Percentiles rank a stretch among this genome's conserved stretches.
Evolutionary conservation across 2,888 invertebrate species (phyloP).

Genomic region (Cosmorhoe ocellata): DNA sequence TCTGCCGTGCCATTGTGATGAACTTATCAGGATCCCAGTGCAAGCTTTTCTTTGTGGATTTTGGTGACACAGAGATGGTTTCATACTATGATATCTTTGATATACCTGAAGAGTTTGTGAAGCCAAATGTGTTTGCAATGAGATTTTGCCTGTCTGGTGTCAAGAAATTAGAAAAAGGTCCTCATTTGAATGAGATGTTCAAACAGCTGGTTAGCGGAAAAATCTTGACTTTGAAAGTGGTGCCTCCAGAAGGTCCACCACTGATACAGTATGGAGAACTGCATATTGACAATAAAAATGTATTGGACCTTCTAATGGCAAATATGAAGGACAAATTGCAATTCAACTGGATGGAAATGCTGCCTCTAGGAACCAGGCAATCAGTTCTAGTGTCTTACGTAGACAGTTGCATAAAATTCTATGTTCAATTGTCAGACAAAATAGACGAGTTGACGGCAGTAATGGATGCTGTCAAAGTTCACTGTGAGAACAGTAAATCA

Average conservation of each 20-base stretch:
- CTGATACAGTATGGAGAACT: constrained; percentile 89
- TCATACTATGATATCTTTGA: constrained; percentile 87
- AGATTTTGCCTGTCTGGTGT: constrained; percentile 88
- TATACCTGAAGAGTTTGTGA: constrained; percentile 87
- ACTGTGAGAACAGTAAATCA: constrained; percentile 78
- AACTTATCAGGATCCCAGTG: constrained; percentile 87
- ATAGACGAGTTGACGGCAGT: constrained; percentile 83
- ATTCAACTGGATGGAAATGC: constrained; percentile 65
- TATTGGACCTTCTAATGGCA: constrained; percentile 80
- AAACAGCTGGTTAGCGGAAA: constrained; percentile 85
- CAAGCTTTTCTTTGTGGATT: constrained; percentile 91
- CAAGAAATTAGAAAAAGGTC: constrained; percentile 83
- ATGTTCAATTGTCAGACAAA: constrained; percentile 86
- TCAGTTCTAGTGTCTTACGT: constrained; percentile 85
- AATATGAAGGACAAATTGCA: constrained; percentile 69
- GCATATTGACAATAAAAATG: constrained; percentile 82
- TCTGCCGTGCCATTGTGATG: constrained; percentile 90
- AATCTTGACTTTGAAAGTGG: constrained; percentile 85
- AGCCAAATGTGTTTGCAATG: constrained; percentile 88
- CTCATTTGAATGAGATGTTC: constrained; percentile 86
- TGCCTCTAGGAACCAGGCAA: constrained; percentile 60
- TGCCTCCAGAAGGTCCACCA: constrained; percentile 86
- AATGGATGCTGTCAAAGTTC: constrained; percentile 85
- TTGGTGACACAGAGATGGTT: constrained; percentile 89
- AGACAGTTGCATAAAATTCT: constrained; percentile 88